Percentiles rank a stretch among this genome's conserved stretches.
These are phyloP conservation scores for Pteropus rufus DNA, from an alignment of 2,797 vertebrate species.

Conservation along the genomic window DNA sequence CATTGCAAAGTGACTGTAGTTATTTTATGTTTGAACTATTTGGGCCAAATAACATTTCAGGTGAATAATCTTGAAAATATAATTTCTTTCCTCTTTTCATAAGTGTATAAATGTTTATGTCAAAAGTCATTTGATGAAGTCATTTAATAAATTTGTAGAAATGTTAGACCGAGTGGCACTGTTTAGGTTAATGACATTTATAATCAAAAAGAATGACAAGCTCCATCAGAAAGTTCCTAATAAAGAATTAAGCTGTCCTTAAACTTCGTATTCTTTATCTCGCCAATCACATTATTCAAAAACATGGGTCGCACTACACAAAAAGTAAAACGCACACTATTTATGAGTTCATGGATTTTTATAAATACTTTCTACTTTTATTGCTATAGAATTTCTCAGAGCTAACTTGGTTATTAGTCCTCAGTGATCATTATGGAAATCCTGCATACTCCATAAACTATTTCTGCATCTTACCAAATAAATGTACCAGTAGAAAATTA, in stretches of 20 bases:
- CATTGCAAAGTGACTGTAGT: neutral
- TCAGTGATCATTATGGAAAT: neutral
- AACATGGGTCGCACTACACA: neutral
- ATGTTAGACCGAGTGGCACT: neutral
- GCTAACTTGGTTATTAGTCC: neutral
- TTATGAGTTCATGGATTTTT: neutral
- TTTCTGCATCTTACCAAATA: neutral
- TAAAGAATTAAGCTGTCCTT: neutral
- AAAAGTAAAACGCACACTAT: neutral
- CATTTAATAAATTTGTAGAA: neutral
- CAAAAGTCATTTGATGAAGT: neutral
- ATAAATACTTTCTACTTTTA: neutral
- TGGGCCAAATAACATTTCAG: neutral
- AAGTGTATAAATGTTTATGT: neutral
- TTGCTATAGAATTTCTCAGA: neutral
- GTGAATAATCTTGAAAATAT: neutral
- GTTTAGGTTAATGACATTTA: neutral
- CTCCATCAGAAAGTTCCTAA: neutral
- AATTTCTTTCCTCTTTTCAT: neutral
- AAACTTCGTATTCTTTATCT: neutral
- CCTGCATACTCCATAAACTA: neutral
- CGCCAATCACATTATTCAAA: neutral
- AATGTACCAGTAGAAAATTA: neutral
- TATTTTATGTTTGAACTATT: neutral
- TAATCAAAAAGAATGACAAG: neutral